Conservation (phyloP, 1,140 invertebrate genomes). For the Zaprionus lachaisei region DNA sequence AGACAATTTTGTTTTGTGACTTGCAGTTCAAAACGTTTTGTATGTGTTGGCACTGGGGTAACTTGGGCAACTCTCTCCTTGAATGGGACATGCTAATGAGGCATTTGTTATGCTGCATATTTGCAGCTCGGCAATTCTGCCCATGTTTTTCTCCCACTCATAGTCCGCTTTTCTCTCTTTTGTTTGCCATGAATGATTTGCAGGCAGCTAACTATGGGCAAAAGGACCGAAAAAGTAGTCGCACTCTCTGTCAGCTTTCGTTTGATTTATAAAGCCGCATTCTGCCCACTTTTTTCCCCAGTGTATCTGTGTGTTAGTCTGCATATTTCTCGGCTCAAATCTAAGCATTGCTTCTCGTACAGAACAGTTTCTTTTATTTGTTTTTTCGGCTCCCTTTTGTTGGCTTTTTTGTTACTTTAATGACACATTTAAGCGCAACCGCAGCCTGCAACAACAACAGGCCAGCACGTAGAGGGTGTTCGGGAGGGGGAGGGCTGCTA, state of each 20-base stretch:
- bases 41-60: slow-evolving; percentile 19
- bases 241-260: slow-evolving; percentile 41
- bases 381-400: slow-evolving; percentile 18
- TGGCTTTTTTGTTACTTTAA: slow-evolving; percentile 54
- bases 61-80: not conserved
- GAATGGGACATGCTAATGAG: slow-evolving; percentile 63
- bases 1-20: slow-evolving; percentile 45
- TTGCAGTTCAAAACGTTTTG: slow-evolving; percentile 47
- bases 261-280: slow-evolving; percentile 66
- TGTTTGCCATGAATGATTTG: slow-evolving; percentile 58
- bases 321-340: slow-evolving; percentile 42
- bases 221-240: slow-evolving; percentile 19
- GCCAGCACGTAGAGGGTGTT: slow-evolving; percentile 2
- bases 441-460: slow-evolving; percentile 63
- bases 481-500: not conserved
- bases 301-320: not conserved
- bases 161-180: not conserved
- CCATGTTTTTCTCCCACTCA: slow-evolving; percentile 1
- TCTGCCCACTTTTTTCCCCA: slow-evolving; percentile 27
- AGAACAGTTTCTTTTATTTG: slow-evolving; percentile 6
- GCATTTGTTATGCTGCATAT: slow-evolving; percentile 69
- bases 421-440: slow-evolving; percentile 76
- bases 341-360: slow-evolving; percentile 47
- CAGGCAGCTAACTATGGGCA: slow-evolving; percentile 10
- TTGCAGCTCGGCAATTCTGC: slow-evolving; percentile 36